Evolutionary conservation across 2,113 vertebrate species (phyloP).

Genomic region (Eurystomus gularis): DNA sequence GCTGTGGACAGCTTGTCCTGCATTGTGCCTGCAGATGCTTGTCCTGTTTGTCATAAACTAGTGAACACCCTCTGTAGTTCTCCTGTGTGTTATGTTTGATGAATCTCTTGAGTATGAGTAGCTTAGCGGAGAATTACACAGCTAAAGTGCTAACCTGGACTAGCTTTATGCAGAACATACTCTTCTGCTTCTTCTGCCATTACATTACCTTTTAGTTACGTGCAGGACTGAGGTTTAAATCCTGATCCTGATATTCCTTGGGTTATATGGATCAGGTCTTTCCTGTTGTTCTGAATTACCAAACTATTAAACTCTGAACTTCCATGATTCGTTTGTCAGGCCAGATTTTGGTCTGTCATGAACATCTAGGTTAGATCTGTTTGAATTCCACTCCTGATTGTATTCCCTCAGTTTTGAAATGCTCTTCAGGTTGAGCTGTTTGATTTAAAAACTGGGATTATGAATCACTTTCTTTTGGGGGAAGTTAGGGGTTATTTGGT

Average conservation of each 20-base stretch:
- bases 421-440: constrained; percentile 20
- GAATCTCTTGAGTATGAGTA: constrained; percentile 32
- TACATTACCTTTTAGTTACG: constrained; percentile 7
- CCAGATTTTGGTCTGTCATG: constrained; percentile 54
- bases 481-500: not conserved
- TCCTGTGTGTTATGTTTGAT: constrained; percentile 45
- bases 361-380: constrained; percentile 22
- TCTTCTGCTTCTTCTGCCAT: not conserved
- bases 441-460: not conserved
- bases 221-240: constrained; percentile 66
- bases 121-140: constrained; percentile 21
- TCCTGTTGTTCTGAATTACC: constrained; percentile 56
- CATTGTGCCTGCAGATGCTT: not conserved
- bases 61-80: not conserved
- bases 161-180: not conserved
- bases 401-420: constrained; percentile 39
- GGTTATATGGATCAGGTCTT: constrained; percentile 60
- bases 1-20: not conserved
- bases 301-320: constrained; percentile 61
- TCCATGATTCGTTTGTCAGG: constrained; percentile 40
- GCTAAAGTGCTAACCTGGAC: constrained; percentile 2
- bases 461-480: not conserved
- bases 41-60: not conserved
- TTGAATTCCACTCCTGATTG: constrained; percentile 54
- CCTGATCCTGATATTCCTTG: constrained; percentile 55